phyloP scores from a whole-genome alignment of 2,888 invertebrate species.

The Apeira syringaria region DNA sequence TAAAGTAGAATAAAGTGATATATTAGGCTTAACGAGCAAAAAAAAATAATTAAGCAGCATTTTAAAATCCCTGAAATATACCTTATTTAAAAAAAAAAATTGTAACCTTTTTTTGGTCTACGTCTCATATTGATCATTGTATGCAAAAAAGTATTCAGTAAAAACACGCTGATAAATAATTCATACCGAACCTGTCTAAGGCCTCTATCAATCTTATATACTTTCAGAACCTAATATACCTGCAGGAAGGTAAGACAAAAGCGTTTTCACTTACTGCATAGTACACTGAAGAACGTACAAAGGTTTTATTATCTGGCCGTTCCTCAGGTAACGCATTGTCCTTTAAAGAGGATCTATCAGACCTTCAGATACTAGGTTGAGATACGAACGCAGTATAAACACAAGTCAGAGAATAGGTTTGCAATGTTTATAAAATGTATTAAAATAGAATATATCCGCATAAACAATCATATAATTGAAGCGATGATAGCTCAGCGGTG shows the following conservation, averaged over 20 bases:
- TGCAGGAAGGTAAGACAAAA: constrained; percentile 7
- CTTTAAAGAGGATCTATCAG: constrained; percentile 26
- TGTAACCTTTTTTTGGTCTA: too few species aligned
- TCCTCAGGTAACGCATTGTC: constrained; percentile 23
- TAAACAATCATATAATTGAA: too few species aligned
- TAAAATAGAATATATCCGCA: too few species aligned
- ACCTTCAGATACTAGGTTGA: not conserved
- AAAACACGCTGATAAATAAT: not conserved
- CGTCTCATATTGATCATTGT: too few species aligned
- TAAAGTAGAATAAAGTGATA: too few species aligned
- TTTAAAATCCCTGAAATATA: too few species aligned
- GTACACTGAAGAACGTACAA: constrained; percentile 24
- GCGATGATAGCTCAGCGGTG: too few species aligned
- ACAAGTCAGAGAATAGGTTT: not conserved
- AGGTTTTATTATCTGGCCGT: constrained; percentile 27
- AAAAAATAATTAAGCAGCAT: too few species aligned
- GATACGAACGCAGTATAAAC: not conserved
- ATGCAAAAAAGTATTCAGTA: too few species aligned
- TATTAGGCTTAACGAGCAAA: too few species aligned
- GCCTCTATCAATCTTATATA: constrained; percentile 2
- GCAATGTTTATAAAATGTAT: not conserved
- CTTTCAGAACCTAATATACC: constrained; percentile 2
- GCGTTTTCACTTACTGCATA: constrained; percentile 13
- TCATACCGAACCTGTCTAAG: not conserved
- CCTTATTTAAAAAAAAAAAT: too few species aligned